These are phyloP conservation scores for Diachasmimorpha longicaudata DNA, from an alignment of 1,140 invertebrate genomes.

Conservation along the genomic window DNA sequence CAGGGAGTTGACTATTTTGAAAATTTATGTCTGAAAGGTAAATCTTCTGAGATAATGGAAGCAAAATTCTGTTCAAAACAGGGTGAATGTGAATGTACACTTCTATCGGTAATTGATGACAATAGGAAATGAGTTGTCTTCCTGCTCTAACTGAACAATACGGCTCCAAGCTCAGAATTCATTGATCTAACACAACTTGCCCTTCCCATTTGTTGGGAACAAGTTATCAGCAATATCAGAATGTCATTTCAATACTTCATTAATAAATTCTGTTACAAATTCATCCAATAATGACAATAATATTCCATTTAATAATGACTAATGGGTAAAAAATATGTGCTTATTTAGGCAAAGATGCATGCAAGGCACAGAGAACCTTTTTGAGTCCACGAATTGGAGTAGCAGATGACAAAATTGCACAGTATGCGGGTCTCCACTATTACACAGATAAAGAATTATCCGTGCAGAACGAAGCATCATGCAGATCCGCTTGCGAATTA, in stretches of 20 bases:
- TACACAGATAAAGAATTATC: slow-evolving; percentile 91
- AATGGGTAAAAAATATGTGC: background rate
- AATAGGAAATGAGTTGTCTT: too few relatives aligned
- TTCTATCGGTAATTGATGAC: too few relatives aligned
- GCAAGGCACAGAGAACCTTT: slow-evolving; percentile 79
- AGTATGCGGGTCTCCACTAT: slow-evolving; percentile 89
- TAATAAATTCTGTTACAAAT: too few relatives aligned
- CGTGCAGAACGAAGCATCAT: slow-evolving; percentile 82
- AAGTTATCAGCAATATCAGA: too few relatives aligned
- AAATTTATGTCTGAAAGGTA: slow-evolving; percentile 89
- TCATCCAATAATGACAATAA: too few relatives aligned
- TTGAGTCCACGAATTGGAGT: slow-evolving; percentile 84
- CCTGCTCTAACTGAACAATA: too few relatives aligned
- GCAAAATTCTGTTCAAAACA: background rate
- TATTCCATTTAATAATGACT: background rate
- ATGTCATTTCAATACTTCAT: too few relatives aligned
- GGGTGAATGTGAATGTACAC: too few relatives aligned
- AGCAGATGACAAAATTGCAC: slow-evolving; percentile 86
- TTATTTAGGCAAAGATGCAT: slow-evolving; percentile 73
- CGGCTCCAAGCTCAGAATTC: too few relatives aligned
- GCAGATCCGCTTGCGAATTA: slow-evolving; percentile 86
- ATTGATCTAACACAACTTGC: too few relatives aligned
- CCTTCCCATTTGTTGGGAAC: too few relatives aligned
- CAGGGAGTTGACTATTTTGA: slow-evolving; percentile 95
- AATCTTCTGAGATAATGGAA: slow-evolving; percentile 2